These are phyloP conservation scores for Drosophila nebulosa DNA, from an alignment of 1,140 invertebrate genomes.

Conservation along the genomic window DNA sequence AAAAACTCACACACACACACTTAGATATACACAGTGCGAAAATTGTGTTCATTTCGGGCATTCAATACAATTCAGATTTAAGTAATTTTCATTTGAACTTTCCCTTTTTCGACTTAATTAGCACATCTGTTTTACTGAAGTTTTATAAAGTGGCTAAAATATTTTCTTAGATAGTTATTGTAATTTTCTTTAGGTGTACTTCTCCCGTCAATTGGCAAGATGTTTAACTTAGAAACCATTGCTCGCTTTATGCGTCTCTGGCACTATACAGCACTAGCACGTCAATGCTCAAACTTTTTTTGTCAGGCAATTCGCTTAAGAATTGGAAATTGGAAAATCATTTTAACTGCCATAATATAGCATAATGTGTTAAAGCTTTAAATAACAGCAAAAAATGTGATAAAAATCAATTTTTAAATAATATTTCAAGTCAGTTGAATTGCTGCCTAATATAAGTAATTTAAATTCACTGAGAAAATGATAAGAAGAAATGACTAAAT, in stretches of 20 bases:
- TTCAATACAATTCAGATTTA: too few relatives aligned
- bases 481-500: constrained; percentile 44
- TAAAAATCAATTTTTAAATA: background rate
- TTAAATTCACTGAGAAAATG: background rate
- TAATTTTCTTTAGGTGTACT: background rate
- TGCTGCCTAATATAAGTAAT: too few relatives aligned
- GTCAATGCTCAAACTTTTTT: constrained; percentile 9
- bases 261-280: background rate
- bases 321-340: background rate
- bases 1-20: background rate
- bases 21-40: background rate
- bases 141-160: too few relatives aligned
- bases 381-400: background rate
- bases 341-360: background rate
- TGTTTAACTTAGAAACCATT: constrained; percentile 21
- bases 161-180: too few relatives aligned
- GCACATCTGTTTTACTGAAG: too few relatives aligned
- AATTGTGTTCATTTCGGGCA: too few relatives aligned
- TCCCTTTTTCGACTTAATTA: too few relatives aligned
- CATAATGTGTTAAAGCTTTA: background rate
- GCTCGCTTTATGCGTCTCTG: background rate
- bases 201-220: constrained; percentile 32
- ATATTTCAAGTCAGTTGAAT: too few relatives aligned
- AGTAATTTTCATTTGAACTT: too few relatives aligned
- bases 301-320: background rate